These are phyloP conservation scores for Heteractis magnifica DNA, from an alignment of 92 coral and sea anemone genomes.

Conservation along the genomic window DNA sequence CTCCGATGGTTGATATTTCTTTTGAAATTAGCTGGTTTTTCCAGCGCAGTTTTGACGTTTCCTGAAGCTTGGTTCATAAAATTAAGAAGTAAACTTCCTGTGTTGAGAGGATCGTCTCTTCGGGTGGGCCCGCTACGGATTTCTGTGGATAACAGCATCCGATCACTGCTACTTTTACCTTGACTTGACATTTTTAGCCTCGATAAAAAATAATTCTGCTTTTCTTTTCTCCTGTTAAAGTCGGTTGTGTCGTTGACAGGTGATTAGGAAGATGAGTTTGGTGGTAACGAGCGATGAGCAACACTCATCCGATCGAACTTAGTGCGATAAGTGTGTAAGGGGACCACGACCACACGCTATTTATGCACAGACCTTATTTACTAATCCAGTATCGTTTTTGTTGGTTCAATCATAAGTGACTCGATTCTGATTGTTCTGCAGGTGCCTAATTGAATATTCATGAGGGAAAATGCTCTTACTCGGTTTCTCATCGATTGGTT, in stretches of 20 bases:
- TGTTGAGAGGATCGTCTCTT: conserved; percentile 68
- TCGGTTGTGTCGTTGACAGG: neutral
- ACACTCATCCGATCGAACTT: neutral
- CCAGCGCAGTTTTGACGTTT: conserved; percentile 91
- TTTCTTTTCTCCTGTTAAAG: neutral
- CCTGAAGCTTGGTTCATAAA: conserved; percentile 97
- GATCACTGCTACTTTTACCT: conserved; percentile 39
- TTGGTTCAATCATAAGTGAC: conserved; percentile 74
- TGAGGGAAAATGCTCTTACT: conserved; percentile 31
- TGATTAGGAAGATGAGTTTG: neutral
- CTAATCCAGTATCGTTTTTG: conserved; percentile 74
- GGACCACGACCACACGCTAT: conserved; percentile 47
- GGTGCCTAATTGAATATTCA: conserved; percentile 82
- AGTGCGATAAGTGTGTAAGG: conserved; percentile 15
- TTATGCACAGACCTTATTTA: conserved; percentile 81
- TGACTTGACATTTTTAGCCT: conserved; percentile 46
- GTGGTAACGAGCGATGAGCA: neutral
- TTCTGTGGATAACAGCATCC: conserved; percentile 44
- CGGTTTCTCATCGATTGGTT: conserved; percentile 57
- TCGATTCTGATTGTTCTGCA: conserved; percentile 73
- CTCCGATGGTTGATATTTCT: conserved; percentile 96
- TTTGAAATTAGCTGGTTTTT: conserved; percentile 96
- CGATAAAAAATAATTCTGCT: neutral
- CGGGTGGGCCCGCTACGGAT: conserved; percentile 45
- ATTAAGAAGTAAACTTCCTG: conserved; percentile 85